These are phyloP conservation scores for Papilio elwesi DNA, from an alignment of 2,888 invertebrate genomes.

Conservation along the genomic window DNA sequence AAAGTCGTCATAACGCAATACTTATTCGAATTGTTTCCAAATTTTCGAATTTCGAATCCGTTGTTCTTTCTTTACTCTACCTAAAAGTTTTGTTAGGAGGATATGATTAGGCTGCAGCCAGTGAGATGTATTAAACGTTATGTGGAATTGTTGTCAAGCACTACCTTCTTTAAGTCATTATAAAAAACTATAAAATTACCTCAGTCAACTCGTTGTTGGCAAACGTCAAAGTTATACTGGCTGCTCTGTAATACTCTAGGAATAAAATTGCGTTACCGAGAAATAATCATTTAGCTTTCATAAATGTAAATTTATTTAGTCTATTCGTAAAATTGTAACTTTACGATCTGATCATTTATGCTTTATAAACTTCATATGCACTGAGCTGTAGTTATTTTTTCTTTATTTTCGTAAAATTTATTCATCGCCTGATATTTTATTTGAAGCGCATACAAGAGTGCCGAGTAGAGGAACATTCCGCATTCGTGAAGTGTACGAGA, in stretches of 20 bases:
- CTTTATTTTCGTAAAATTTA: conserved; percentile 28
- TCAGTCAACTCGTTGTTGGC: too few relatives aligned
- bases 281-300: conserved; percentile 4
- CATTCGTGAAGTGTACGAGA: conserved; percentile 9
- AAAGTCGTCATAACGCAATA: too few relatives aligned
- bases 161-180: too few relatives aligned
- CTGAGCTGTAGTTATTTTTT: conserved; percentile 6
- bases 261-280: too few relatives aligned
- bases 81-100: too few relatives aligned
- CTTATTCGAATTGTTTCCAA: too few relatives aligned
- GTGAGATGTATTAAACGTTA: too few relatives aligned
- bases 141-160: too few relatives aligned
- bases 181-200: too few relatives aligned
- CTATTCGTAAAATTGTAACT: conserved; percentile 12
- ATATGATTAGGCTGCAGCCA: too few relatives aligned
- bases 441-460: conserved; percentile 16
- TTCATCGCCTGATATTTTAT: conserved; percentile 27
- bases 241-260: not conserved
- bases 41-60: too few relatives aligned
- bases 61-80: too few relatives aligned
- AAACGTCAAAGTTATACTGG: not conserved
- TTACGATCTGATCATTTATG: conserved; percentile 21
- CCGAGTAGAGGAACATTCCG: conserved; percentile 13
- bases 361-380: conserved; percentile 1
- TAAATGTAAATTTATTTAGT: conserved; percentile 14